Evolutionary conservation across 64 coral and sea anemone species (phyloP).

Genomic region (Actinia equina): DNA sequence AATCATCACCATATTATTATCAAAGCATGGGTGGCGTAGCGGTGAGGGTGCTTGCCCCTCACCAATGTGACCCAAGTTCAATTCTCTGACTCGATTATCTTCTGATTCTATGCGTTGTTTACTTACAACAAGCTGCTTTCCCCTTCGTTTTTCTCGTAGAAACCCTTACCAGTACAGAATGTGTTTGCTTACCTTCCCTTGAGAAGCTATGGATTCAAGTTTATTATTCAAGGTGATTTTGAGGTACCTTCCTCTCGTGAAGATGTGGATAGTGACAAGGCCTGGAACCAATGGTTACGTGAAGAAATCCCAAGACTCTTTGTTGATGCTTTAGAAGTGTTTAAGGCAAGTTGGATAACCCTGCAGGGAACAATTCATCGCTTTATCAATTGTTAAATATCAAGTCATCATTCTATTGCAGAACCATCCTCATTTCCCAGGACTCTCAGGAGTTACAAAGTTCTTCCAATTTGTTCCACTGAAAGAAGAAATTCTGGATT

Average conservation of each 20-base stretch:
- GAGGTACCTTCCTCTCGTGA: conserved; percentile 92
- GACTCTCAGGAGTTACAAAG: conserved; percentile 48
- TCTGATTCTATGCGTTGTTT: background rate
- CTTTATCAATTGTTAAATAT: background rate
- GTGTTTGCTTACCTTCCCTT: conserved; percentile 92
- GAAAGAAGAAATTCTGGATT: conserved; percentile 89
- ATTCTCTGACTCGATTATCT: no score
- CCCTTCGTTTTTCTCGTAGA: background rate
- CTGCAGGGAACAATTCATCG: background rate
- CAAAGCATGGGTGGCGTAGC: background rate
- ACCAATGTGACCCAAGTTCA: no score
- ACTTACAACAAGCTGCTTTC: background rate
- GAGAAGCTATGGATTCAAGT: conserved; percentile 83
- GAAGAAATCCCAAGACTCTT: conserved; percentile 83
- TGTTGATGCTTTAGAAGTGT: conserved; percentile 71
- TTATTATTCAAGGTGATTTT: conserved; percentile 96
- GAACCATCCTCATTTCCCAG: conserved; percentile 64
- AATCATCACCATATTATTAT: background rate
- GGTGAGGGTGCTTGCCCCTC: no score
- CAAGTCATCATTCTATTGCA: background rate
- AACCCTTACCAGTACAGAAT: conserved; percentile 61
- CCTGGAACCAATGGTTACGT: conserved; percentile 89
- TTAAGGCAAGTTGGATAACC: conserved; percentile 46
- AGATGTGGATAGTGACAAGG: conserved; percentile 82
- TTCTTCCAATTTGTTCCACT: conserved; percentile 85